These are phyloP conservation scores for Brachyrhaphis roseni DNA, from an alignment of 2,797 vertebrate species.

Conservation along the genomic window DNA sequence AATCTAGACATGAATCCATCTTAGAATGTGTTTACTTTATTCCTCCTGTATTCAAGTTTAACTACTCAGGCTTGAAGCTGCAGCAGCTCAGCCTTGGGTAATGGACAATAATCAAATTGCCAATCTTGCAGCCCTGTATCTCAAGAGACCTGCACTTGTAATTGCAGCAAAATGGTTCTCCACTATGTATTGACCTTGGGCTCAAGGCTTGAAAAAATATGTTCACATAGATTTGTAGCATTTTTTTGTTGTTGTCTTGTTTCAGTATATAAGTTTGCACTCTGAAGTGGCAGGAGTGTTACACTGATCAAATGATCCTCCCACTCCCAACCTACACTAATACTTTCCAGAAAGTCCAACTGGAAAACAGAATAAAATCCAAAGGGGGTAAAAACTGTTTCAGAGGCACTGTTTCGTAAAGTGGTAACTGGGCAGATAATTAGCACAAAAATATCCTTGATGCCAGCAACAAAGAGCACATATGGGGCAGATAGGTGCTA, in stretches of 20 bases:
- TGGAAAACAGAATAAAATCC: background rate
- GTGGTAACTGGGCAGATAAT: background rate
- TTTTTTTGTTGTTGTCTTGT: background rate
- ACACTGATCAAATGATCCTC: slow-evolving; percentile 4
- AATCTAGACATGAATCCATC: background rate
- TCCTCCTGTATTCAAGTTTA: background rate
- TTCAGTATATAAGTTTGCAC: background rate
- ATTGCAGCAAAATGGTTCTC: background rate
- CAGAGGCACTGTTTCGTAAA: background rate
- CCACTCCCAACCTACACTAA: background rate
- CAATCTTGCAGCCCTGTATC: background rate
- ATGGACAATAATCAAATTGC: slow-evolving; percentile 5
- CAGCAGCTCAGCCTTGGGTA: background rate
- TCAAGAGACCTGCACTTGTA: background rate
- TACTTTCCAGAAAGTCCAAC: background rate
- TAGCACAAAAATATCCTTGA: slow-evolving; percentile 4
- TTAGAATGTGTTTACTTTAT: slow-evolving; percentile 1
- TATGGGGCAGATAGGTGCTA: slow-evolving; percentile 2
- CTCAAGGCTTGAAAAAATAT: background rate
- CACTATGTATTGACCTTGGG: background rate
- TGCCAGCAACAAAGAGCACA: slow-evolving; percentile 16
- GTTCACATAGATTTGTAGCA: background rate
- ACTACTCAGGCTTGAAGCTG: background rate
- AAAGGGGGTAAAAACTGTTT: background rate
- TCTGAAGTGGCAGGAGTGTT: background rate